Percentiles rank a stretch among this genome's conserved stretches.
Evolutionary conservation across 2,888 invertebrate species (phyloP).

Genomic region (Caenorhabditis sp.): DNA sequence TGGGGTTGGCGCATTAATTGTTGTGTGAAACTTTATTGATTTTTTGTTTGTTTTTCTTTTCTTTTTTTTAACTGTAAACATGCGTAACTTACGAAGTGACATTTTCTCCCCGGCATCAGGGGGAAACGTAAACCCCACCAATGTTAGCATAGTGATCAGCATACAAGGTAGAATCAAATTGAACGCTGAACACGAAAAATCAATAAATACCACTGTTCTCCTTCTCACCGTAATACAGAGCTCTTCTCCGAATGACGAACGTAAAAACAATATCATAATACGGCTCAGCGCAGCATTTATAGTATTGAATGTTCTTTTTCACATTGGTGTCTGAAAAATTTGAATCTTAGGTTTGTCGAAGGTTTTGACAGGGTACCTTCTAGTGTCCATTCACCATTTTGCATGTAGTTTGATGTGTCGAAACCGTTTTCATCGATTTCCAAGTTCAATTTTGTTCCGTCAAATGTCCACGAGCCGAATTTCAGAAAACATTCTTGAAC

Average conservation of each 20-base stretch:
- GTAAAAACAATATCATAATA: constrained; percentile 62
- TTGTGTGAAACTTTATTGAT: too few relatives aligned
- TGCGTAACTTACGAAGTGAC: constrained; percentile 58
- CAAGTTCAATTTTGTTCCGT: constrained; percentile 58
- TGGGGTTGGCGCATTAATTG: too few relatives aligned
- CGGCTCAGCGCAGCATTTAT: constrained; percentile 59
- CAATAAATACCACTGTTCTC: background rate
- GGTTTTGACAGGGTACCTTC: constrained; percentile 18
- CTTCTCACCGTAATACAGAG: constrained; percentile 86
- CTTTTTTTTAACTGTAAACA: too few relatives aligned
- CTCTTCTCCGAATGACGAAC: constrained; percentile 89
- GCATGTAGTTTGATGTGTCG: constrained; percentile 57
- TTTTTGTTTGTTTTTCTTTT: too few relatives aligned
- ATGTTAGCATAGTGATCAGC: constrained; percentile 75
- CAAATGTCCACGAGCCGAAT: constrained; percentile 66
- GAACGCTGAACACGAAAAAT: constrained; percentile 75
- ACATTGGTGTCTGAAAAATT: constrained; percentile 38
- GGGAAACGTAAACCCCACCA: constrained; percentile 60
- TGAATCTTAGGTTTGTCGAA: constrained; percentile 1
- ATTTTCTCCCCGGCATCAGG: constrained; percentile 64
- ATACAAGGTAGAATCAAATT: constrained; percentile 89
- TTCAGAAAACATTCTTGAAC: constrained; percentile 77
- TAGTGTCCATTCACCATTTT: constrained; percentile 59
- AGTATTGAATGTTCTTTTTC: constrained; percentile 47
- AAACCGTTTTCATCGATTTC: constrained; percentile 59